Conservation (phyloP, 2,888 invertebrate species). For the Eilema griseolum region DNA sequence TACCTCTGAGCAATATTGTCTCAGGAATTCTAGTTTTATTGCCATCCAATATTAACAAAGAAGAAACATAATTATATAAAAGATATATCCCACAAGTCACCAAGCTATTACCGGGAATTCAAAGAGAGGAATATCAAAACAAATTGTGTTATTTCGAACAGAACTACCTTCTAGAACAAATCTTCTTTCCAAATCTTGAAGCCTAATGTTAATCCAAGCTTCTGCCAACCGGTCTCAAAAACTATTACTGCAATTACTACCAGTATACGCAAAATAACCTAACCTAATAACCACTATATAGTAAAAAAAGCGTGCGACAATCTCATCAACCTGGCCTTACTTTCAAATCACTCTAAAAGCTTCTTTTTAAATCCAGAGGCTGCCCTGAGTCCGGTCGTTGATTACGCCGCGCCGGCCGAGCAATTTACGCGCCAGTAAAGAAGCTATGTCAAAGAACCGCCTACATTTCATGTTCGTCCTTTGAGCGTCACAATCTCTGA, state of each 20-base stretch:
- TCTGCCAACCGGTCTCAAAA: neutral
- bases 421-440: constrained; percentile 42
- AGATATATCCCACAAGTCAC: too few relatives aligned
- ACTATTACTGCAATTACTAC: neutral
- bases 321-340: constrained; percentile 9
- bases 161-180: too few relatives aligned
- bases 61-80: too few relatives aligned
- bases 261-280: neutral
- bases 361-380: constrained; percentile 20
- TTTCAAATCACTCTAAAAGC: constrained; percentile 8
- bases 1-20: too few relatives aligned
- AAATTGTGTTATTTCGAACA: too few relatives aligned
- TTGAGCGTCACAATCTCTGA: constrained; percentile 38
- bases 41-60: too few relatives aligned
- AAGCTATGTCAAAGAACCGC: constrained; percentile 44
- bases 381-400: constrained; percentile 34
- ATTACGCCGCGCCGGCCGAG: constrained; percentile 35
- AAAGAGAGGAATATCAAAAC: too few relatives aligned
- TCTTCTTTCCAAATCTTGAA: neutral
- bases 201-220: neutral
- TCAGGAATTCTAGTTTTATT: too few relatives aligned
- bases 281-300: neutral
- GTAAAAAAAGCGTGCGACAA: neutral
- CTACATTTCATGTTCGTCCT: constrained; percentile 34
- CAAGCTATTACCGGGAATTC: too few relatives aligned